Evolutionary conservation across 2,113 vertebrate genomes (phyloP).

Genomic region (Lepidothrix coronata): DNA sequence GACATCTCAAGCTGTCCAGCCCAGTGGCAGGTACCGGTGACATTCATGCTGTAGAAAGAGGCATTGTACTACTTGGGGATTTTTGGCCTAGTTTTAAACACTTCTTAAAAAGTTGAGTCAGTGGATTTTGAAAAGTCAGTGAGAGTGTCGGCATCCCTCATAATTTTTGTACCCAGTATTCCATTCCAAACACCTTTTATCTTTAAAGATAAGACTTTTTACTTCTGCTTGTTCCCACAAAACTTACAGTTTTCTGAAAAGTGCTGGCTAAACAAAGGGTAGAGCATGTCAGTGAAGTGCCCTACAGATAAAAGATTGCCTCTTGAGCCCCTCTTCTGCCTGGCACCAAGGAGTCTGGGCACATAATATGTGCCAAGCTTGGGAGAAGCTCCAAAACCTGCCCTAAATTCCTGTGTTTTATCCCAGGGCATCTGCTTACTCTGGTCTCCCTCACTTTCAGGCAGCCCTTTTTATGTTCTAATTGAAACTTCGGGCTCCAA

Average conservation of each 20-base stretch:
- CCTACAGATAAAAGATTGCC: neutral
- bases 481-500: conserved; percentile 92
- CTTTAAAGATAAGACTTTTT: neutral
- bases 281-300: neutral
- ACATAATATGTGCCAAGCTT: neutral
- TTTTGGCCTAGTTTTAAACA: neutral
- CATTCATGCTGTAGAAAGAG: neutral
- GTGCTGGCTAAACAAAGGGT: neutral
- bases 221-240: neutral
- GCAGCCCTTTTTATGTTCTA: conserved; percentile 88
- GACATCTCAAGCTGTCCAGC: conserved; percentile 81
- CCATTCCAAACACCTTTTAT: neutral
- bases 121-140: neutral
- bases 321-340: neutral
- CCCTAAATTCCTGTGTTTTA: neutral
- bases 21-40: conserved; percentile 83
- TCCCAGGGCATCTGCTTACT: neutral
- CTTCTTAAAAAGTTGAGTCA: neutral
- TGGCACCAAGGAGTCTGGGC: neutral
- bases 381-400: neutral
- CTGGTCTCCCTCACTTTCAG: conserved; percentile 64
- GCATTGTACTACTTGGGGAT: neutral
- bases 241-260: neutral
- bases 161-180: neutral
- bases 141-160: neutral